A percentile compares a stretch with the other conserved stretches of the same genome.
These are phyloP conservation scores for Disparrhopalites patrizii DNA, from an alignment of 2,888 invertebrate genomes.

Conservation along the genomic window DNA sequence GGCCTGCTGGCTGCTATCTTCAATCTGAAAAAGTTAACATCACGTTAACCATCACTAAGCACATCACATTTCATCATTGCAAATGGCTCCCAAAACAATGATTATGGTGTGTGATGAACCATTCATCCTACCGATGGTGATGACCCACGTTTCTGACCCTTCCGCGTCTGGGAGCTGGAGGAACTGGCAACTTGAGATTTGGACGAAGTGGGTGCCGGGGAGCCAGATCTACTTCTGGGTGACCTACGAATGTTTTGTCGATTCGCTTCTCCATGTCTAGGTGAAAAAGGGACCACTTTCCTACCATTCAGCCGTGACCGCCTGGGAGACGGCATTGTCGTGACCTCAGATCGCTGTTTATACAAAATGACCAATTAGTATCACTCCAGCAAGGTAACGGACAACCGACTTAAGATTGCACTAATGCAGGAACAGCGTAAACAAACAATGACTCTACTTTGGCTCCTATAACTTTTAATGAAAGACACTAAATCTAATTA, in stretches of 20 bases:
- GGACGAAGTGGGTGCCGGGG: neutral
- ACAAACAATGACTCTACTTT: too few species aligned
- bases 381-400: too few species aligned
- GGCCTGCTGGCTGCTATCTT: neutral
- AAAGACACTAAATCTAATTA: too few species aligned
- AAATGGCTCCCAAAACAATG: too few species aligned
- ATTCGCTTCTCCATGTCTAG: constrained; percentile 1
- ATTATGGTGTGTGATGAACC: too few species aligned
- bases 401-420: too few species aligned
- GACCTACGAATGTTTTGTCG: neutral
- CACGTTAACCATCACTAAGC: neutral
- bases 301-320: too few species aligned
- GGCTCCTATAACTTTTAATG: too few species aligned
- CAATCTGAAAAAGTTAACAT: neutral
- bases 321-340: too few species aligned
- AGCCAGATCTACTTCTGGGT: neutral
- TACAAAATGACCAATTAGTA: too few species aligned
- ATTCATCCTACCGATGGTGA: neutral
- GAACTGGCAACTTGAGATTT: neutral
- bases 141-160: neutral
- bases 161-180: neutral
- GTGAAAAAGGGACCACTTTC: neutral
- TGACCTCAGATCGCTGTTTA: too few species aligned
- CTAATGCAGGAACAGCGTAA: too few species aligned
- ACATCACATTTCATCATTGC: neutral